Base-by-base conservation (phyloP, 35 echinoderm and acorn worm genomes). In the Holothuria glaberrima region DNA sequence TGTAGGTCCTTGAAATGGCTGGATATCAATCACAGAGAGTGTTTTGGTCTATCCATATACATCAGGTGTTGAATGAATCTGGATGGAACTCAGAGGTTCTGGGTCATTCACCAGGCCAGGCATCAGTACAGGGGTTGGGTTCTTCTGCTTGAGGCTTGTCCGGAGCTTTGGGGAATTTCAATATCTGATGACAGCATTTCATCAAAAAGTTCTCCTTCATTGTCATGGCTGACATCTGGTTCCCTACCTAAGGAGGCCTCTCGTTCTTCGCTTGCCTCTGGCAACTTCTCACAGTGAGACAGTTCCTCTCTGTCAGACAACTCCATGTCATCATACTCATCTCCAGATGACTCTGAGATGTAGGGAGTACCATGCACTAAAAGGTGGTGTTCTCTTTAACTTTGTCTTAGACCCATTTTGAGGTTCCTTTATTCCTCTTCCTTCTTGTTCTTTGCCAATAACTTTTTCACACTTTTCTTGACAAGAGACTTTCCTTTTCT, bases 1-100 rank as follows among this genome's bases (percentile, higher is more conserved):
- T 48, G 64, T 46, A 28, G 65, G 34, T 17, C 86, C 68, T 28
- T 41, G 27, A 48, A 89, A 89, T n/a, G 30, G 21, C 19, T 72
- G 32, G 5, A 89, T 44, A 6, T 35, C 70, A 10, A 89, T 34
- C 13, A 48, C 68, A 18, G 22, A 22, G 0, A 89, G 68, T 45
- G 41, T 45, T 89, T 24, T 35, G 6, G 66, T 73, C 86, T 68
- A 89, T 13, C 65, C 68, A 36, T 30, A 71, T 10, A 70, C 9
- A 56, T 89, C 86, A 26, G 86, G 68, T 24, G 46, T 31, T 16
- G 27, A 71, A 31, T 28, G 62, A 13, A 29, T 29, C 35, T 72
- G 63, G 45, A 29, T 56, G 14, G n/a, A 22, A 21, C 70, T 46
- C 5, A 68, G 86, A 16, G 86, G 86, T 22, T 48, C 67, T 14